Base-by-base conservation (phyloP, 92 coral and sea anemone genomes). In the Phenganax marumi region DNA sequence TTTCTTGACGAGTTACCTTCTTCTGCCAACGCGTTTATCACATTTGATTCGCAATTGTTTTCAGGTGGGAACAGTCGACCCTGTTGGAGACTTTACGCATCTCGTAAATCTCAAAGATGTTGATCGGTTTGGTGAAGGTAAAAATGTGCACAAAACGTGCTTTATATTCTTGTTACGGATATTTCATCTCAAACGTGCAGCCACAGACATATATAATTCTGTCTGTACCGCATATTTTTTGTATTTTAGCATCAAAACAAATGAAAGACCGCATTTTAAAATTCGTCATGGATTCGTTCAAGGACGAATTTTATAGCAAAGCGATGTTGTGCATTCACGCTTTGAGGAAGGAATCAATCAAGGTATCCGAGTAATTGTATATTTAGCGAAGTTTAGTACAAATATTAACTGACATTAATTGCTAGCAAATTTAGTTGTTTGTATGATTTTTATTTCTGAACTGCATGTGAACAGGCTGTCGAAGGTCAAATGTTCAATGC, bases 41-140 rank as follows among this genome's bases (percentile, higher is more conserved):
- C 63, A 50, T 19, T 74, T 22, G 53, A 57, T 25, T 14, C 17
- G 8, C n/a, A 50, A 39, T 50, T 4, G 53, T 17, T 25, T 25
- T 22, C 76, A 95, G 98, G 98, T 95, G 71, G 98, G 98, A 12
- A 92, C 98, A 6, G 96, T 95, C 33, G 93, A 93, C 21, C 98
- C 98, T 1, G 93, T 89, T 46, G 95, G 90, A 16, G 98, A 95
- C 63, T 95, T 95, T 86, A 87, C 78, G 50, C 55, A 82, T 10
- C 87, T 95, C 10, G 90, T 95, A 60, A 84, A 86, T 50, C 90
- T 87, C 47, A 90, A 89, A 81, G 93, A 90, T 85, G 93, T 87
- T 16, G 91, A 92, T 76, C 84, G 82, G 61, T 95, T 95, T 82
- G 91, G 90, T 62, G 92, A 90, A 86, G 98, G 98, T 94, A 82